Percentiles rank a stretch among this genome's conserved stretches.
Evolutionary conservation across 2,888 invertebrate species (phyloP).

Genomic region (Venusia cambrica): DNA sequence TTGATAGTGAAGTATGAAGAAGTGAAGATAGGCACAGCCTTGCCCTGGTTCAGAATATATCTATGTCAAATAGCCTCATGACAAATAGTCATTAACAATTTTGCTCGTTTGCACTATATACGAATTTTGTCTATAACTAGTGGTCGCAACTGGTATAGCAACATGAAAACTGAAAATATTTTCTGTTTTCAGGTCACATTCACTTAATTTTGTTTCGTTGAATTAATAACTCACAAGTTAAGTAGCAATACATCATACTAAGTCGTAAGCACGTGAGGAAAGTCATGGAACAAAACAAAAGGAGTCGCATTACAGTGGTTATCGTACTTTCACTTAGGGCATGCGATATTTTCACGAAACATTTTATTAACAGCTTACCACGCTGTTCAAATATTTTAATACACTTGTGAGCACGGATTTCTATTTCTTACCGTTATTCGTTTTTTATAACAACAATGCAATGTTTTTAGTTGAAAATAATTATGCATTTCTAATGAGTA

Average conservation of each 20-base stretch:
- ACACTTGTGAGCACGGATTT: conserved; percentile 6
- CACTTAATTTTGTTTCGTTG: not conserved
- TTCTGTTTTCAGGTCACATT: too few relatives aligned
- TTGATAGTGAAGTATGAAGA: too few relatives aligned
- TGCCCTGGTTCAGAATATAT: too few relatives aligned
- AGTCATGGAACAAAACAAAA: conserved; percentile 36
- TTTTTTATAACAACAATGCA: not conserved
- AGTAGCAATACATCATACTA: conserved; percentile 38
- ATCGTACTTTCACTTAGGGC: conserved; percentile 45
- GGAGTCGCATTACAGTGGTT: conserved; percentile 34
- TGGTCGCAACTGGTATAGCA: too few relatives aligned
- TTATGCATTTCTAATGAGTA: too few relatives aligned
- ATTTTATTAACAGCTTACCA: conserved; percentile 29
- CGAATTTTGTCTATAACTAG: too few relatives aligned
- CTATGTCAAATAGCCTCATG: too few relatives aligned
- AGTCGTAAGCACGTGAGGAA: conserved; percentile 37
- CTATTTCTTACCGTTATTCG: conserved; percentile 5
- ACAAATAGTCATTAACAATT: too few relatives aligned
- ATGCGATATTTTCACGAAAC: conserved; percentile 40
- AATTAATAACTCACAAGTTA: conserved; percentile 33
- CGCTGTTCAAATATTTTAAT: conserved; percentile 15
- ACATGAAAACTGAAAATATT: too few relatives aligned
- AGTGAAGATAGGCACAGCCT: too few relatives aligned
- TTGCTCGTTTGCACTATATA: too few relatives aligned
- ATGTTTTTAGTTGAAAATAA: too few relatives aligned